Percentiles rank a stretch among this genome's conserved stretches.
Evolutionary conservation across 1,140 invertebrate genomes (phyloP).

Genomic region (Eciton burchellii): DNA sequence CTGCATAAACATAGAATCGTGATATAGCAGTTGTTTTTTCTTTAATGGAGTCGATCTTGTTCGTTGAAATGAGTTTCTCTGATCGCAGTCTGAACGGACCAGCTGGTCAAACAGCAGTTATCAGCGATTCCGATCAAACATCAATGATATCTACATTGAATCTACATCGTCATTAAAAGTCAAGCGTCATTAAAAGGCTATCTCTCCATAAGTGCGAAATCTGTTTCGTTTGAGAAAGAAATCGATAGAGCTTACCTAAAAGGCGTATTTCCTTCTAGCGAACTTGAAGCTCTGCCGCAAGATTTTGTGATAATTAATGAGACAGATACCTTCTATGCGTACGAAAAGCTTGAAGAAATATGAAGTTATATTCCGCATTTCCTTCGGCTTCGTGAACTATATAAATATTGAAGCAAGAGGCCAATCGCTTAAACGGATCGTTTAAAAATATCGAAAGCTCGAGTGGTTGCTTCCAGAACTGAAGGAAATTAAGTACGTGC

Average conservation of each 20-base stretch:
- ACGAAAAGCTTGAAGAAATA: neutral
- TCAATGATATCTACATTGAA: slow-evolving; percentile 9
- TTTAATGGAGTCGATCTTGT: neutral
- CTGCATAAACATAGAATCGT: too few species aligned
- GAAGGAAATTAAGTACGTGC: slow-evolving; percentile 37
- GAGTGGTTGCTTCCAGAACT: slow-evolving; percentile 23
- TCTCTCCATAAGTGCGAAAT: neutral
- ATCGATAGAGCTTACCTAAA: neutral
- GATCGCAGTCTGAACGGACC: neutral
- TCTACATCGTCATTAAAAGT: slow-evolving; percentile 3
- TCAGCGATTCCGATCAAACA: neutral
- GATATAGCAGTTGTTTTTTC: too few species aligned
- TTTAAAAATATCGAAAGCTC: slow-evolving; percentile 39
- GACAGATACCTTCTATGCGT: neutral
- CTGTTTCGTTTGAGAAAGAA: neutral
- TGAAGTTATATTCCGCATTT: neutral
- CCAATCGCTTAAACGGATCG: slow-evolving; percentile 15
- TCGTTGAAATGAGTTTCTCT: slow-evolving; percentile 8
- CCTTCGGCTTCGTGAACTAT: slow-evolving; percentile 3
- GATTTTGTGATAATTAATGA: slow-evolving; percentile 4
- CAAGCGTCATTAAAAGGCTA: neutral
- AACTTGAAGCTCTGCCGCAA: neutral
- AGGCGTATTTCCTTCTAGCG: neutral
- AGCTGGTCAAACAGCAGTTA: slow-evolving; percentile 32
- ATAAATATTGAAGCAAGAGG: neutral